Base-by-base conservation (phyloP, 2,888 invertebrate genomes). In the Nephrocerus scutellatus region DNA sequence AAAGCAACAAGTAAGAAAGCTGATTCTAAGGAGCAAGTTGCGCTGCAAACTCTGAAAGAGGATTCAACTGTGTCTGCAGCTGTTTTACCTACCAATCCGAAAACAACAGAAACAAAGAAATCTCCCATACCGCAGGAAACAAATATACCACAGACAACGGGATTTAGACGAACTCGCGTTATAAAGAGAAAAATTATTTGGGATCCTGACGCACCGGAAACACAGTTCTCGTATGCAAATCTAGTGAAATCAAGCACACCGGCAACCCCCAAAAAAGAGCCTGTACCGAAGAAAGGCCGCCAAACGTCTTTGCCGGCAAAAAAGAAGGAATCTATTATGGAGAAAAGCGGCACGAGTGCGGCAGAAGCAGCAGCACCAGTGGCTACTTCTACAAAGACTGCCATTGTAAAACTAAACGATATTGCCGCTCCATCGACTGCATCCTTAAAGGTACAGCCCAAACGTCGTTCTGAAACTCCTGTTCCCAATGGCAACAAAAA, bases 111-210 rank as follows among this genome's bases (percentile, higher is more conserved):
- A n/a, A 43, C 25, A 32, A 42, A 28, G 12, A 51, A 41, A 30
- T 32, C 38, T 14, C 13, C 20, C 12, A 33, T 33, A 15, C 20
- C 31, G 12, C 30, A 25, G 36, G 46, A 40, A 14, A 45, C 39
- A 24, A 39, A 38, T 12, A 30, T 25, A 6, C 38, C 41, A 21
- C 30, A 29, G 2, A 32, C n/a, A n/a, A 4, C 39, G 56, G 57
- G 62, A 6, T 61, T 62, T 24, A 64, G 62, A 41, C 55, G 63
- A 5, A 59, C 71, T 4, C 63, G 82, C 51, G 72, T 82, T 14
- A 80, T 83, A 19, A 83, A 82, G 56, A 78, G 77, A 47, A 82
- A 82, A 66, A 76, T 82, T 5, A 82, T 82, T 48, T 83, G 80
- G 76, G 82, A 83, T 63, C 82, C 82, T 3, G 69, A 68, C 55